Percentiles rank a stretch among this genome's conserved stretches.
These are phyloP conservation scores for Drosophila austrosaltans DNA, from an alignment of 2,888 invertebrate genomes.

Conservation along the genomic window DNA sequence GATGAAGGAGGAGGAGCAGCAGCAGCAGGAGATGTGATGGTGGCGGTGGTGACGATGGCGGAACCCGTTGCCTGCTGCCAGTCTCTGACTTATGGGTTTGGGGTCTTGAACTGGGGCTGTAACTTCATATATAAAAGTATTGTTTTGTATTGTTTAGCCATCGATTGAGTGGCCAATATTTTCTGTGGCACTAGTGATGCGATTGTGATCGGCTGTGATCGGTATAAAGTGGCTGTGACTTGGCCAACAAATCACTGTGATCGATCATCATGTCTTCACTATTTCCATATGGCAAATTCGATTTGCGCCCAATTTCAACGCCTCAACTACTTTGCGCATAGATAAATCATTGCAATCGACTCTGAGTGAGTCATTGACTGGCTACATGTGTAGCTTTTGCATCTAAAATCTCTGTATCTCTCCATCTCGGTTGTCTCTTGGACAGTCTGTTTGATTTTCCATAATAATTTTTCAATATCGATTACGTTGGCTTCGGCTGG, in stretches of 20 bases:
- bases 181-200: conserved; percentile 7
- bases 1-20: neutral
- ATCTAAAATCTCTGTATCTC: conserved; percentile 45
- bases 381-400: conserved; percentile 64
- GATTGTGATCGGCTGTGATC: neutral
- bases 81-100: conserved; percentile 67
- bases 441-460: conserved; percentile 60
- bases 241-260: neutral
- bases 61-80: conserved; percentile 45
- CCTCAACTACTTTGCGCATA: conserved; percentile 64
- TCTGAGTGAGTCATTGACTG: conserved; percentile 66
- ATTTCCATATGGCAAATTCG: conserved; percentile 65
- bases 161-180: conserved; percentile 36
- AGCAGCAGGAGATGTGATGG: neutral
- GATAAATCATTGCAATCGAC: conserved; percentile 50
- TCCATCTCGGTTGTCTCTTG: conserved; percentile 30
- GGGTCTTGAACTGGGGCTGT: conserved; percentile 57
- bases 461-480: conserved; percentile 72
- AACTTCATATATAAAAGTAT: conserved; percentile 61
- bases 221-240: neutral
- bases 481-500: conserved; percentile 59
- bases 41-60: neutral
- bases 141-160: conserved; percentile 4
- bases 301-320: conserved; percentile 79
- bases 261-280: conserved; percentile 24